Base-by-base conservation (phyloP, 2,113 vertebrate species). In the Syngnathoides biaculeatus region DNA sequence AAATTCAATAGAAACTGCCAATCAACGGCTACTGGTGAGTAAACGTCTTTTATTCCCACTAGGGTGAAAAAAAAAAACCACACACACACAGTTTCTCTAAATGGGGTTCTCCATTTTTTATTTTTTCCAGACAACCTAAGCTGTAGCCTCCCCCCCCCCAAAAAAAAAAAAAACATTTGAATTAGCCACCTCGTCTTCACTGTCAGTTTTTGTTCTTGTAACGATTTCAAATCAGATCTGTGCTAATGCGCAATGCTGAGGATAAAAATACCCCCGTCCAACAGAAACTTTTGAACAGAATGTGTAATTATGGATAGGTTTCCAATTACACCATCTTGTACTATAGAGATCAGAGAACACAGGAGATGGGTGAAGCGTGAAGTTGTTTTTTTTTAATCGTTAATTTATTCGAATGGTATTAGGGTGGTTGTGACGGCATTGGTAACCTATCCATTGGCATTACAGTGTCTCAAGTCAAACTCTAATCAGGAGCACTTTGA, bases 181-280 rank as follows among this genome's bases (percentile, higher is more conserved):
- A 93, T 90, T 94, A 93, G 92, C 93, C 93, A 95, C 90, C 60
- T 80, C 80, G 87, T 91, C 90, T 75, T 92, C 92, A 91, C 92
- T 90, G 90, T 93, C 90, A 77, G 66, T 67, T 88, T 89, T 89
- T 24, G 15, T 63, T 65, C 53, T 22, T 62, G 10, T 61, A 15
- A 50, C 93, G 65, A 87, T 94, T 94, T 95, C 92, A 96, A 96
- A 96, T 93, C 95, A 96, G 94, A 92, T 94, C 91, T 95, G 92
- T 92, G 95, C 97, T 94, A 95, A 97, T 94, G 95, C 95, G 94
- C 94, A 97, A 97, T 97, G 95, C 94, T 96, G 95, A 92, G 91
- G 58, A 59, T 68, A 75, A 67, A 94, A 93, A n/a, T 8, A 45
- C 14, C 45, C 45, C 93, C 92, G 94, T 94, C 77, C 94, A 95